Percentiles rank a stretch among this genome's conserved stretches.
phyloP scores from a whole-genome alignment of 2,797 vertebrate genomes.

The Tolypeutes matacus region DNA sequence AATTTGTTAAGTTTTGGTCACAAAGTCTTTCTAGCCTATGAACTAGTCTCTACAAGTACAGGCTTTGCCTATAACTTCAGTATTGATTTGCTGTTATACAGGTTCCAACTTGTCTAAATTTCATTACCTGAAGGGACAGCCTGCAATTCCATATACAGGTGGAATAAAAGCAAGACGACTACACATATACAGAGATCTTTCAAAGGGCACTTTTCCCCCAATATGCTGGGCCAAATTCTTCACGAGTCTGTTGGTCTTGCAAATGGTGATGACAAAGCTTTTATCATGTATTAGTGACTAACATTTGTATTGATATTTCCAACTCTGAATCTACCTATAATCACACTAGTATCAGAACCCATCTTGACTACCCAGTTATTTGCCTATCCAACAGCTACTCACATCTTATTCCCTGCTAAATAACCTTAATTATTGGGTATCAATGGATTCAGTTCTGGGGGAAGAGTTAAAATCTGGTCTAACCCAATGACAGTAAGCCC shows the following conservation, averaged over 20 bases:
- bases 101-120: conserved; percentile 74
- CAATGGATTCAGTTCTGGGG: neutral
- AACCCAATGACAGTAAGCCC: neutral
- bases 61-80: conserved; percentile 73
- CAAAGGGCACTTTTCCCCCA: conserved; percentile 59
- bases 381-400: conserved; percentile 14
- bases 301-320: conserved; percentile 32
- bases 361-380: neutral
- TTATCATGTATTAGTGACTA: conserved; percentile 52
- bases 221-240: neutral
- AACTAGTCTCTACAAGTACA: conserved; percentile 56
- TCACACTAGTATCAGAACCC: neutral
- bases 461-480: conserved; percentile 38
- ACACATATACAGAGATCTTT: conserved; percentile 65
- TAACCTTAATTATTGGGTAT: conserved; percentile 21
- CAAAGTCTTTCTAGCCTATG: conserved; percentile 42
- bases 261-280: conserved; percentile 66
- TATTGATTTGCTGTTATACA: conserved; percentile 79
- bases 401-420: conserved; percentile 51
- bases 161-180: conserved; percentile 69
- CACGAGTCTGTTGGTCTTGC: conserved; percentile 52
- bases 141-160: conserved; percentile 68
- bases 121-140: conserved; percentile 74
- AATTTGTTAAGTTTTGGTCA: conserved; percentile 72
- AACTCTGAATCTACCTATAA: conserved; percentile 26